Base-by-base conservation (phyloP, 2,113 vertebrate genomes). In the Hydropotes inermis region DNA sequence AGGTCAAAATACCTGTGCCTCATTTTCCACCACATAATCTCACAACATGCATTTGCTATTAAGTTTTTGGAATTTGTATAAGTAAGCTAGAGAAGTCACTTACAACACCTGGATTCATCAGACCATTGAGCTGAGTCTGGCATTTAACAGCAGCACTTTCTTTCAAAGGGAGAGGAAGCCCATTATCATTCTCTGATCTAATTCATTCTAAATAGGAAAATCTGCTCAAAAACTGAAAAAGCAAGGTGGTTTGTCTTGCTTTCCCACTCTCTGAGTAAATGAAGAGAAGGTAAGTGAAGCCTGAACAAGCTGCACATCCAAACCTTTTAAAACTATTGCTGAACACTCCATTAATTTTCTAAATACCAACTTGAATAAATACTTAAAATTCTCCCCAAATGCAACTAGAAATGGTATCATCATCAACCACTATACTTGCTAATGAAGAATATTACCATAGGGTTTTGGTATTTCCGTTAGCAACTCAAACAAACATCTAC, bases 321-420 rank as follows among this genome's bases (percentile, higher is more conserved):
- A 70, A 87, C 0, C 19, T 70, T 88, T 94, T 54, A 23, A 33
- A 87, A 47, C 58, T 82, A 74, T 2, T 58, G 23, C 28, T 47
- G 14, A 94, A 94, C 96, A 94, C 1, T 11, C n/a, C 27, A 93
- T 3, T 85, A 58, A 89, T 67, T 95, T 95, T 93, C 33, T 87
- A 82, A 74, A 88, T 67, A 55, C 5, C 70, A 93, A 91, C 6
- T 87, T 67, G 19, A 54, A 54, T 67, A 25, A 54, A 54, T 25
- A 50, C 64, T 94, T 93, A 55, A 39, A 67, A 74, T 16, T 3
- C 7, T 7, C 55, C 33, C 47, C 17, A 17, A 83, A 89, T 64
- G 19, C 11, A 89, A 58, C 30, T 58, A 54, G 54, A 39, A 89
- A 70, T 81, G 33, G 52, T 85, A 39, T 70, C 1, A 28, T 89